A percentile compares a stretch with the other conserved stretches of the same genome.
phyloP scores from a whole-genome alignment of 1,140 invertebrate species.

The Aphaenogaster rudis region DNA sequence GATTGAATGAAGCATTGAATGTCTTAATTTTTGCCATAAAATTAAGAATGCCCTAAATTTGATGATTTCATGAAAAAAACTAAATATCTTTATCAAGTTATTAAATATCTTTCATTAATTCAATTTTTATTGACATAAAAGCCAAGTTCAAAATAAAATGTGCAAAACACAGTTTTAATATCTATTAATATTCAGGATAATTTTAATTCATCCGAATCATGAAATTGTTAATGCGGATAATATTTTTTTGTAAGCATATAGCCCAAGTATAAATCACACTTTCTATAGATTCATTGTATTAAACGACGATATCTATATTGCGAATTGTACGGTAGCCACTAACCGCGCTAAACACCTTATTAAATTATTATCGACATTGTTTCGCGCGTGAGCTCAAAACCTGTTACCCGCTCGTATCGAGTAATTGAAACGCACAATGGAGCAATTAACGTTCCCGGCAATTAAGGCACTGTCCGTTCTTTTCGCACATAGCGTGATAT shows the following conservation, averaged over 20 bases:
- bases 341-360: conserved; percentile 35
- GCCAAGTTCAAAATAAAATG: not conserved
- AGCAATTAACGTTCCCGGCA: conserved; percentile 59
- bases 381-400: conserved; percentile 17
- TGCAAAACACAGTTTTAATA: not conserved
- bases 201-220: not conserved
- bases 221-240: not conserved
- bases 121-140: conserved; percentile 8
- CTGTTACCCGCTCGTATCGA: conserved; percentile 23
- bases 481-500: conserved; percentile 49
- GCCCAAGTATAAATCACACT: not conserved
- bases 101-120: not conserved
- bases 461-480: conserved; percentile 64
- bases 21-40: not conserved
- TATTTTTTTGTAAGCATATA: not conserved
- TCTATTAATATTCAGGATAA: not conserved
- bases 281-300: not conserved
- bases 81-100: not conserved
- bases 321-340: conserved; percentile 21
- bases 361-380: conserved; percentile 56
- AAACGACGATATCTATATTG: not conserved
- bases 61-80: not conserved
- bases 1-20: not conserved
- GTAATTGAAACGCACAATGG: conserved; percentile 60
- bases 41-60: not conserved